Evolutionary conservation across 2,113 vertebrate species (phyloP).

Genomic region (Hypomesus transpacificus): DNA sequence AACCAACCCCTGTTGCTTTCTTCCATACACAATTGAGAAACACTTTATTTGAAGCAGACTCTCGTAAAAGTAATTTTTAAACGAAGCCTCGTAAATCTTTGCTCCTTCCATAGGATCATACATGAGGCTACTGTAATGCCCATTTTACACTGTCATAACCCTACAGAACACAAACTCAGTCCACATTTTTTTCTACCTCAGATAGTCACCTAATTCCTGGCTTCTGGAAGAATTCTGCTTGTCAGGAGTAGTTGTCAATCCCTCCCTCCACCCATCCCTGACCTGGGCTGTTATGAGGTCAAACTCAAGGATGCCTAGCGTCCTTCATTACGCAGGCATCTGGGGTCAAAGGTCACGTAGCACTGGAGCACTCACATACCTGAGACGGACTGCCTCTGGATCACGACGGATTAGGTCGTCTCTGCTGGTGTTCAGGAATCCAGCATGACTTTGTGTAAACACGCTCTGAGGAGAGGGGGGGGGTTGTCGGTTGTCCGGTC

Average conservation of each 20-base stretch:
- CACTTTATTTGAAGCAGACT: too few species aligned
- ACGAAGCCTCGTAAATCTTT: too few species aligned
- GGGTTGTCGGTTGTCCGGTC: too few species aligned
- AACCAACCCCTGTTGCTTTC: background rate
- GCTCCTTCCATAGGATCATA: too few species aligned
- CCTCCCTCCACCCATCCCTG: background rate
- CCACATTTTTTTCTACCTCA: too few species aligned
- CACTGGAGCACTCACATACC: background rate
- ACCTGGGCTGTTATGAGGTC: conserved; percentile 9
- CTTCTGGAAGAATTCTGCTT: background rate
- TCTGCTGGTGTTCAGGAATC: background rate
- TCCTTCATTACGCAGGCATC: conserved; percentile 35
- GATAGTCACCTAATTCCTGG: too few species aligned
- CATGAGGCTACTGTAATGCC: too few species aligned
- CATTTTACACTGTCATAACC: too few species aligned
- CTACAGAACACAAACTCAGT: too few species aligned
- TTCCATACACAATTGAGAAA: background rate
- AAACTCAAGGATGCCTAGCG: conserved; percentile 27
- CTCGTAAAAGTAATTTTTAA: too few species aligned
- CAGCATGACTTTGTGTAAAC: too few species aligned
- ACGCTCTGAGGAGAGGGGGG: too few species aligned
- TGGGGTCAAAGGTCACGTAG: conserved; percentile 15
- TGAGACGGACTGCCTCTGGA: background rate
- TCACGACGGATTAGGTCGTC: background rate
- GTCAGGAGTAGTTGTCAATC: background rate